Base-by-base conservation (phyloP, 35 echinoderm and acorn worm species). In the Chiridota heheva region DNA sequence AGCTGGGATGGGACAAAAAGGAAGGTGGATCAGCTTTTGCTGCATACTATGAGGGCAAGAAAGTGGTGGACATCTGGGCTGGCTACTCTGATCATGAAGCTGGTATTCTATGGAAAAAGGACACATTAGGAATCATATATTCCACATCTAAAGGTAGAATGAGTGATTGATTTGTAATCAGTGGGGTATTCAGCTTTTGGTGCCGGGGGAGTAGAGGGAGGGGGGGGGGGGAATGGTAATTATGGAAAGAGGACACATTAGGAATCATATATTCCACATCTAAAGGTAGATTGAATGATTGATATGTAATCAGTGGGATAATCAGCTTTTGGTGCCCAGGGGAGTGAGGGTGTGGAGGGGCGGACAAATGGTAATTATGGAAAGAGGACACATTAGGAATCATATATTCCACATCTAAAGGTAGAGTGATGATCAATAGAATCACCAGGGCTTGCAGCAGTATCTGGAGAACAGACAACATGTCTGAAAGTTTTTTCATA, bases 21-120 rank as follows among this genome's bases (percentile, higher is more conserved):
- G 83, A 81, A 37, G 77, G 67, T 15, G 90, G 90, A 18, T 86
- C 90, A 38, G 83, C 83, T 5, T 92, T 75, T 92, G 74, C 90
- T 28, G 90, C 73, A 3, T 82, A 87, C 46, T 86, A 82, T 31
- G 82, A 82, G 35, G 90, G 90, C 28, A 69, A 86, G 27, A 82
- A 76, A 46, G 90, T 92, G 5, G 81, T 86, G 44, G 66, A 92
- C 33, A 6, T 92, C 8, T 92, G 69, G 69, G 90, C 72, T 2
- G 90, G 90, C 10, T 92, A 92, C 67, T 82, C 90, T 20, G 77
- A 86, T 63, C 36, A 69, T 6, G 77, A 86, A 16, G 53, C 78
- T 8, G 28, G 33, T 2, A 35, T 77, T 22, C 36, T 71, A 37
- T 92, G 90, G 90, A 81, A 72, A 45, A 67, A 92, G 42, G 39